Conservation (phyloP, 2,797 vertebrate genomes). For the Sparus aurata region DNA sequence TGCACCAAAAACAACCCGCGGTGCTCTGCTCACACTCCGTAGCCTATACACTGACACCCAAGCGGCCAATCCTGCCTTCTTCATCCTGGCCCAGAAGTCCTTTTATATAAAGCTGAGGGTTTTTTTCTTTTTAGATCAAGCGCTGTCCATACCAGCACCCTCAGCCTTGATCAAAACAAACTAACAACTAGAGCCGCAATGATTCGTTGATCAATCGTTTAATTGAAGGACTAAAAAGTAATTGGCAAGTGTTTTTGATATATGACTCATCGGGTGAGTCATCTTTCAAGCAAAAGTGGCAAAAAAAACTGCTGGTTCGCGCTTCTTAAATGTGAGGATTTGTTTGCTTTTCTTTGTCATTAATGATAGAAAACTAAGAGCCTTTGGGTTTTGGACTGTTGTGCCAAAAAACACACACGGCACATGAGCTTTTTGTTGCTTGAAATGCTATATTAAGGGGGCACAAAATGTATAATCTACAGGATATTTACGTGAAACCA, state of each 20-base stretch:
- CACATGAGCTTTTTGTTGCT: background rate
- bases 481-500: conserved; percentile 12
- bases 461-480: conserved; percentile 18
- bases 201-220: no score
- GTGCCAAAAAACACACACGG: no score
- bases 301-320: no score
- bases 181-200: background rate
- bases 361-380: no score
- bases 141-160: background rate
- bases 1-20: conserved; percentile 41
- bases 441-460: conserved; percentile 14
- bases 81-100: conserved; percentile 11
- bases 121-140: conserved; percentile 19
- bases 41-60: conserved; percentile 35
- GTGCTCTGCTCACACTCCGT: conserved; percentile 28
- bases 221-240: no score
- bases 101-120: conserved; percentile 8
- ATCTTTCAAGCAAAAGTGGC: no score
- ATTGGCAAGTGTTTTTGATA: no score
- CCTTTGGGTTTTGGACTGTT: no score
- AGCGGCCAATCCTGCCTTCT: conserved; percentile 32
- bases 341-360: no score
- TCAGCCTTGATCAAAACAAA: background rate
- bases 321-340: no score
- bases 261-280: no score